Conservation (phyloP, 2,888 invertebrate species). For the Drosophila parthenogenetica region DNA sequence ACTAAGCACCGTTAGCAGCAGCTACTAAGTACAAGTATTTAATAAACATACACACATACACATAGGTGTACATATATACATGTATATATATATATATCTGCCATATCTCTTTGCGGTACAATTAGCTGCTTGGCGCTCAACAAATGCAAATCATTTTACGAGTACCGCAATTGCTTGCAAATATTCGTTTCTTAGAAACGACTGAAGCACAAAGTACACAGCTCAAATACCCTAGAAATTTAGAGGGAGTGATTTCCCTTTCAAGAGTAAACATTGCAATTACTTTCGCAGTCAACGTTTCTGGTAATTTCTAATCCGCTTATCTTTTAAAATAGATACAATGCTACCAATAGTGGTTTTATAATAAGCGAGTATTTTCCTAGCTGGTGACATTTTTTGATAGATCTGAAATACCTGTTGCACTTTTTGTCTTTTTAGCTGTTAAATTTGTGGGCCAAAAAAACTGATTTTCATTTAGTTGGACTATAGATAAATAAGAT, state of each 20-base stretch:
- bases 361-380: no score
- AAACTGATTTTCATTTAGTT: no score
- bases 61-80: not conserved
- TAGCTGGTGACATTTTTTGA: no score
- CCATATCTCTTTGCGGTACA: slow-evolving; percentile 18
- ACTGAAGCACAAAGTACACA: no score
- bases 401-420: no score
- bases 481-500: no score
- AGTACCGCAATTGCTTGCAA: slow-evolving; percentile 37
- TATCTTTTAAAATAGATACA: no score
- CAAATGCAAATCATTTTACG: slow-evolving; percentile 53
- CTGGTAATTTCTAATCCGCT: no score
- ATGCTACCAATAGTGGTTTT: no score
- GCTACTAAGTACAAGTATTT: not conserved
- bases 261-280: not conserved
- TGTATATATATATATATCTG: not conserved
- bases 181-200: slow-evolving; percentile 21
- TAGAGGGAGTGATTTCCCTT: not conserved
- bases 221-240: slow-evolving; percentile 3
- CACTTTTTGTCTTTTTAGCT: no score
- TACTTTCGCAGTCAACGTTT: no score
- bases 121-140: slow-evolving; percentile 12
- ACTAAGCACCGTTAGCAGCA: slow-evolving; percentile 26
- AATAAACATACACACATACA: slow-evolving; percentile 8
- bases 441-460: no score